Evolutionary conservation across 2,888 invertebrate genomes (phyloP).

Genomic region (Philaethria dido): DNA sequence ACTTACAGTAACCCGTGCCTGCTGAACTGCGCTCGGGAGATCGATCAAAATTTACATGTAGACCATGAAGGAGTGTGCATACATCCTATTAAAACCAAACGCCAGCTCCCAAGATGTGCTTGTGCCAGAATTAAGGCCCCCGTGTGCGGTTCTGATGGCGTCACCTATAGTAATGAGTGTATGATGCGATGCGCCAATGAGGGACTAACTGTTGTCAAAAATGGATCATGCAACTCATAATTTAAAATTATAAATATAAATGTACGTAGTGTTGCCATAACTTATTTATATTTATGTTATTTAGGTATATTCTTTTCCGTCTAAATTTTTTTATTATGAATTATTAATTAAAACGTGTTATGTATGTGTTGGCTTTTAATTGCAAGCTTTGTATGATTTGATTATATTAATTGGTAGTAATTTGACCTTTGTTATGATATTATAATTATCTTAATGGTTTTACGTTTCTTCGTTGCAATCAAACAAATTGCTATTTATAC

Average conservation of each 20-base stretch:
- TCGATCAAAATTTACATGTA: conserved; percentile 42
- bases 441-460: background rate
- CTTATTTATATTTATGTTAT: background rate
- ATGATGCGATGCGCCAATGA: conserved; percentile 77
- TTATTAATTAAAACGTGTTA: conserved; percentile 12
- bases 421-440: background rate
- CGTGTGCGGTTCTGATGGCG: conserved; percentile 88
- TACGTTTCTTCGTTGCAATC: too few relatives aligned
- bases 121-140: conserved; percentile 56
- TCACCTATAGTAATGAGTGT: conserved; percentile 88
- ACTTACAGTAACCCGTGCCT: conserved; percentile 54
- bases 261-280: conserved; percentile 49
- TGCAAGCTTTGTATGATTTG: background rate
- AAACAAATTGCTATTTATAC: too few relatives aligned
- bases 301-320: background rate
- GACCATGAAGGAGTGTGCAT: conserved; percentile 43
- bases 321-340: background rate
- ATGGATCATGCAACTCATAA: conserved; percentile 42
- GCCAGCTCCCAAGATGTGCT: conserved; percentile 38
- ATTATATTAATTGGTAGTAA: background rate
- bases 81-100: background rate
- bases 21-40: conserved; percentile 50
- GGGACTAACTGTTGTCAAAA: conserved; percentile 36
- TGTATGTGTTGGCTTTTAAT: background rate
- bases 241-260: too few relatives aligned